Evolutionary conservation across 2,113 vertebrate species (phyloP).

Genomic region (Stomatorhinus ivindoensis): DNA sequence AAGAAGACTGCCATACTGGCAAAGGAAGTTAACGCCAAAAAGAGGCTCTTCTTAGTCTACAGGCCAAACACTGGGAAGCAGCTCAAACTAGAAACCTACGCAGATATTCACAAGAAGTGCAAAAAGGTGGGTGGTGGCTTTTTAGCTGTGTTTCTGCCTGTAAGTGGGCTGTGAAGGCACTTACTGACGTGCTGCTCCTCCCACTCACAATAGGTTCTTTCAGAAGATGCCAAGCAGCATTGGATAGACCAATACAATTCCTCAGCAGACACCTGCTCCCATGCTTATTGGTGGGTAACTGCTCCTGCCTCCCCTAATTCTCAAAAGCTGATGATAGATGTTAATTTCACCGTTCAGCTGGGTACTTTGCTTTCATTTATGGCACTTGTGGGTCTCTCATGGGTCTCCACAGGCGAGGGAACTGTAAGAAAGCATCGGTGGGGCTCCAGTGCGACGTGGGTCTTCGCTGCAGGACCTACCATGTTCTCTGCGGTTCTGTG

Average conservation of each 20-base stretch:
- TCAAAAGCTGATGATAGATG: neutral
- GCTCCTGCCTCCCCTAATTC: neutral
- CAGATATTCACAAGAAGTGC: slow-evolving; percentile 91
- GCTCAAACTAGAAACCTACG: slow-evolving; percentile 84
- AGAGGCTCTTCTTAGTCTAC: slow-evolving; percentile 90
- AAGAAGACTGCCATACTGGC: slow-evolving; percentile 90
- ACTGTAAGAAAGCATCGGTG: slow-evolving; percentile 88
- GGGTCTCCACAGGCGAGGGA: slow-evolving; percentile 74
- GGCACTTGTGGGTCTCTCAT: neutral
- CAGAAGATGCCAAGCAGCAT: slow-evolving; percentile 85
- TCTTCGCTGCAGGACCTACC: slow-evolving; percentile 85
- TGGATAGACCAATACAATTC: slow-evolving; percentile 90
- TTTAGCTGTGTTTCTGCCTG: neutral
- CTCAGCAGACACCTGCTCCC: slow-evolving; percentile 87
- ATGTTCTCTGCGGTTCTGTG: slow-evolving; percentile 88
- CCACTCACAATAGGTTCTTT: slow-evolving; percentile 66
- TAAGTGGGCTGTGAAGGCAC: neutral
- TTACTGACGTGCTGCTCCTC: slow-evolving; percentile 5
- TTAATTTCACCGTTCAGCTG: neutral
- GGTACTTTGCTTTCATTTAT: neutral
- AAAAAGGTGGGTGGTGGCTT: slow-evolving; percentile 72
- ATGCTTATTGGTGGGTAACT: slow-evolving; percentile 83
- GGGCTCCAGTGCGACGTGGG: slow-evolving; percentile 93
- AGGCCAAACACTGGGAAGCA: slow-evolving; percentile 95
- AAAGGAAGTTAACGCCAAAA: slow-evolving; percentile 91